These are phyloP conservation scores for Phrynocephalus vlangalii DNA, from an alignment of 2,797 vertebrate genomes.

Conservation along the genomic window DNA sequence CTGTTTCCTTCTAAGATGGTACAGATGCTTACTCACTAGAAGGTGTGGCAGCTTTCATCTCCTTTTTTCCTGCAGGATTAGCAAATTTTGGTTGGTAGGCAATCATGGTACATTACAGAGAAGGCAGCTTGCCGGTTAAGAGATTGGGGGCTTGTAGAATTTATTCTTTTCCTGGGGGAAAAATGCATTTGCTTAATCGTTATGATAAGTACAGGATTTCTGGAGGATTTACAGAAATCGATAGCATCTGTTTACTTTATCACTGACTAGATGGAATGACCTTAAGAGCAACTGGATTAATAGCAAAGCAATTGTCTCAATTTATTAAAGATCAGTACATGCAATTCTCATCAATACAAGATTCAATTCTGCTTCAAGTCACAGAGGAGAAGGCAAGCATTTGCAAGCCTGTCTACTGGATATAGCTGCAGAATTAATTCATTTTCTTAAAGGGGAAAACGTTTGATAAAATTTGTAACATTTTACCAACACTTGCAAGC, in stretches of 20 bases:
- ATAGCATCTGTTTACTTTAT: not conserved
- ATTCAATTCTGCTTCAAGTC: constrained; percentile 25
- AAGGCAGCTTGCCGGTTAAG: not conserved
- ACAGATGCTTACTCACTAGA: not conserved
- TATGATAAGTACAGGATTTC: constrained; percentile 16
- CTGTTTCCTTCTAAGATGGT: not conserved
- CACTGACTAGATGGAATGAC: constrained; percentile 30
- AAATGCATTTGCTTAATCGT: constrained; percentile 2
- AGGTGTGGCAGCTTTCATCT: not conserved
- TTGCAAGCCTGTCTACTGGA: not conserved
- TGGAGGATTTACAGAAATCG: not conserved
- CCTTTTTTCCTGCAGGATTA: not conserved
- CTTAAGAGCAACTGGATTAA: constrained; percentile 36
- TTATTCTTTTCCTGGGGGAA: not conserved
- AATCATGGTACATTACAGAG: not conserved
- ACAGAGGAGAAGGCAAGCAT: constrained; percentile 26
- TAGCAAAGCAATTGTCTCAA: constrained; percentile 20
- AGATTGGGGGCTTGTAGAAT: not conserved
- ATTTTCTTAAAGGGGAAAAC: constrained; percentile 12
- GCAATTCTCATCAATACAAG: not conserved
- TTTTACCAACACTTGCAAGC: not conserved
- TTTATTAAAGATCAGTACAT: constrained; percentile 16
- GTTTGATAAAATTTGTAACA: not conserved
- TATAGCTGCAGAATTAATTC: not conserved
- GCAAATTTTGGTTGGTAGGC: not conserved